A percentile compares a stretch with the other conserved stretches of the same genome.
phyloP scores from a whole-genome alignment of 2,797 vertebrate genomes.

The Enteromius afrohamiltoni region DNA sequence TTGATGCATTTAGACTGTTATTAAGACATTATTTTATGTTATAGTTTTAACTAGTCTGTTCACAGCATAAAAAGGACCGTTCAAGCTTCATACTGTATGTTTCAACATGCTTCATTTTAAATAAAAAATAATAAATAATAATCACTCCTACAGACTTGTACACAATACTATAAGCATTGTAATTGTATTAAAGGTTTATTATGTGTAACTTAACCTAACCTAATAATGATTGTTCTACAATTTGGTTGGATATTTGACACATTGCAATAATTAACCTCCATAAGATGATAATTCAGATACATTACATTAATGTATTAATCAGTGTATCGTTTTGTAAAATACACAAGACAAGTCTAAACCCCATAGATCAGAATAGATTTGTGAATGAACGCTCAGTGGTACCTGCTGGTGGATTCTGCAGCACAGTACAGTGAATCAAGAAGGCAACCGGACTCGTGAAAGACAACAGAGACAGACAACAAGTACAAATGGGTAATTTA shows the following conservation, averaged over 20 bases:
- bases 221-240: too few relatives aligned
- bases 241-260: too few relatives aligned
- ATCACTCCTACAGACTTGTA: background rate
- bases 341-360: background rate
- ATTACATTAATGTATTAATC: background rate
- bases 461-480: constrained; percentile 29
- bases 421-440: background rate
- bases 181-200: background rate
- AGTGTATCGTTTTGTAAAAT: background rate
- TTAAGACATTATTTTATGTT: too few relatives aligned
- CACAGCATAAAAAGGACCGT: background rate
- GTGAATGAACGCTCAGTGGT: background rate
- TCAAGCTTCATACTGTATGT: background rate
- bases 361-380: background rate
- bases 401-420: constrained; percentile 7
- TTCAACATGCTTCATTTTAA: background rate
- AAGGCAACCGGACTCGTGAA: constrained; percentile 24
- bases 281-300: background rate
- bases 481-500: constrained; percentile 31
- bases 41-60: background rate
- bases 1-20: background rate
- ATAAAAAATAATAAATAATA: background rate
- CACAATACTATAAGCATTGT: background rate
- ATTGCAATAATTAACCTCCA: too few relatives aligned
- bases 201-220: background rate